Percentiles rank a stretch among this genome's conserved stretches.
phyloP scores from a whole-genome alignment of 2,888 invertebrate species.

The Acrobasis repandana region DNA sequence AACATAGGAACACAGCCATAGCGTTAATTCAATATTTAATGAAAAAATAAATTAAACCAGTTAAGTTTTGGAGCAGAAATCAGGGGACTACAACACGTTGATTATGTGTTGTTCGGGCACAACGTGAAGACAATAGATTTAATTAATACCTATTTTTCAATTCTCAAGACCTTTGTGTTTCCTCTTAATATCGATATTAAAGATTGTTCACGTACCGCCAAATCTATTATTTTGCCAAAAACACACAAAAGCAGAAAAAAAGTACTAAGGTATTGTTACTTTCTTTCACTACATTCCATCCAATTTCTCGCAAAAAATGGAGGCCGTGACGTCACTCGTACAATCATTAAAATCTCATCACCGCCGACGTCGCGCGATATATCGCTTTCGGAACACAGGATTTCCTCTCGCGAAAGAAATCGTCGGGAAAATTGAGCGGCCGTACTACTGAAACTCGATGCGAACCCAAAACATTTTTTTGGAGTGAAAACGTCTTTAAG shows the following conservation, averaged over 20 bases:
- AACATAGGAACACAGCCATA: no score
- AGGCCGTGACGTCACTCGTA: constrained; percentile 13
- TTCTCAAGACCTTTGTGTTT: no score
- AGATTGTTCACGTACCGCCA: no score
- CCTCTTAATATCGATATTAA: no score
- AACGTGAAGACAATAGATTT: no score
- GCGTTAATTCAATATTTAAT: no score
- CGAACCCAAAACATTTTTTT: neutral
- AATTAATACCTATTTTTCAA: no score
- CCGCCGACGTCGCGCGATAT: constrained; percentile 27
- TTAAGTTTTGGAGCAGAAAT: no score
- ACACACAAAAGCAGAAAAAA: neutral
- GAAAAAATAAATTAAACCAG: no score
- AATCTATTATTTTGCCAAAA: neutral
- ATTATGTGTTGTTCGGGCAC: no score
- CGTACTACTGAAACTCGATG: constrained; percentile 8
- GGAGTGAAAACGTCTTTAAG: no score
- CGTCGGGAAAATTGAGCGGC: constrained; percentile 32
- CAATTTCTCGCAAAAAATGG: neutral
- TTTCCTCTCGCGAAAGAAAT: constrained; percentile 32
- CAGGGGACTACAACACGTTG: no score
- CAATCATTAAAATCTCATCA: constrained; percentile 35
- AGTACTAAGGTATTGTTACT: neutral
- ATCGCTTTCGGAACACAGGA: constrained; percentile 29
- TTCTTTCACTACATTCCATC: neutral